Evolutionary conservation across 2,888 invertebrate species (phyloP), one percentile per base, ranked within the genome.

Genomic region (Meta bourneti): DNA sequence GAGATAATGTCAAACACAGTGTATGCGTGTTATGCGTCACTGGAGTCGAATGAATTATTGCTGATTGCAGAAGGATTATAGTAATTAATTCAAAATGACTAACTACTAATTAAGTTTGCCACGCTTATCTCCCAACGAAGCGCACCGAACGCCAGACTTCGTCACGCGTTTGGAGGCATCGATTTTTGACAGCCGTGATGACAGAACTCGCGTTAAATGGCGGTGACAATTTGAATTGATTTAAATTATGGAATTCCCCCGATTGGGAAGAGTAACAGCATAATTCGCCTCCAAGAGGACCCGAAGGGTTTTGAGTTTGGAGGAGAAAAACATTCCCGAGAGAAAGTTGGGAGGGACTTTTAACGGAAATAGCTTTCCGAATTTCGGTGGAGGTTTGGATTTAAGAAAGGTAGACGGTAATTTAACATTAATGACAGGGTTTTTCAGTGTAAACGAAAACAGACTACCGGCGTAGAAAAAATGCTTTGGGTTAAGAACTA

Each of bases 71-170:
- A 78, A 79, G 83, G 89, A 79, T 77, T 83, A 78, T 72, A 54
- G 61, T 83, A 72, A 89, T 89, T 83, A 89, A 89, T 89, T 89
- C 71, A 77, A 89, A 89, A 82, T 89, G 80, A 84, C 89, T 71
- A 83, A 89, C 80, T 89, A 78, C 79, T 84, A 84, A 84, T 83
- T 89, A 83, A 89, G 89, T 89, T 89, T 69, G 82, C 61, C 61
- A 20, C 75, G 78, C 89, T 89, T 83, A 89, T 88, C 88, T 88
- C 71, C 49, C 70, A 87, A 51, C 71, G 79, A 79, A 79, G 79
- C 72, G 82, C 72, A 72, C 34, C 51, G 82, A 77, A 61, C n/a
- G 70, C 69, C 51, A 54, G 54, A 61, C 77, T 70, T 87, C 78
- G 61, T 52, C 51, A 49, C 16, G 70, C 61, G 77, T 52, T 75